Percentiles rank a stretch among this genome's conserved stretches.
Evolutionary conservation across 2,888 invertebrate species (phyloP).

Genomic region (Drosophila tanythrix): DNA sequence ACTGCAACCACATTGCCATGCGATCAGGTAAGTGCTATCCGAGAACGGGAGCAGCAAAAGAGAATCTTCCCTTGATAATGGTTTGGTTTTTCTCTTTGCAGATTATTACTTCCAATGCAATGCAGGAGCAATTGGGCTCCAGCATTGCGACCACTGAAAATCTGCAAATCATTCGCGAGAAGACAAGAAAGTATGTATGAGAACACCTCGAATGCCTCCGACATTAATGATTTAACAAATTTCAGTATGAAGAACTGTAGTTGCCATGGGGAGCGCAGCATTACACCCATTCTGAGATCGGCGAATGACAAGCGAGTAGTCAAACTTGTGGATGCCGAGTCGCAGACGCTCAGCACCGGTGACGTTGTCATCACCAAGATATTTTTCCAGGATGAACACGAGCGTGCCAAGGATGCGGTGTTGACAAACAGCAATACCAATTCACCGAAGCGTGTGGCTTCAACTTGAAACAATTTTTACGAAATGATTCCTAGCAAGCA

Average conservation of each 20-base stretch:
- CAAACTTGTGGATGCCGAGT: conserved; percentile 86
- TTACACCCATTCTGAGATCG: conserved; percentile 67
- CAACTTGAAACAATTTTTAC: conserved; percentile 55
- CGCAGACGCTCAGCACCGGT: conserved; percentile 95
- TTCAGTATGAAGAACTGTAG: conserved; percentile 83
- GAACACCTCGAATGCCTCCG: not conserved
- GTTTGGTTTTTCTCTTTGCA: conserved; percentile 25
- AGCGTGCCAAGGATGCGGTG: conserved; percentile 86
- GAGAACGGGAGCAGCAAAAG: not conserved
- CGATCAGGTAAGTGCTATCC: conserved; percentile 84
- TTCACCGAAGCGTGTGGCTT: conserved; percentile 85
- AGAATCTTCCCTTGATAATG: not conserved
- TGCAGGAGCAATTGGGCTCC: conserved; percentile 83
- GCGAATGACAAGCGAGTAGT: conserved; percentile 71
- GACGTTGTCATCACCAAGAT: conserved; percentile 96
- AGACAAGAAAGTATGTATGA: conserved; percentile 81
- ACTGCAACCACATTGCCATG: conserved; percentile 90
- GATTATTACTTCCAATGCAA: conserved; percentile 83
- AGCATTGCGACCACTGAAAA: conserved; percentile 84
- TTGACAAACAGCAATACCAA: conserved; percentile 82
- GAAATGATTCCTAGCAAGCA: conserved; percentile 72
- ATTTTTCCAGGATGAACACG: conserved; percentile 87
- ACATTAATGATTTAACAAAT: conserved; percentile 2
- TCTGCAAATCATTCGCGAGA: conserved; percentile 84
- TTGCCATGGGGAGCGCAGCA: conserved; percentile 81